Conservation (phyloP, 2,113 vertebrate genomes). For the Pantherophis guttatus region DNA sequence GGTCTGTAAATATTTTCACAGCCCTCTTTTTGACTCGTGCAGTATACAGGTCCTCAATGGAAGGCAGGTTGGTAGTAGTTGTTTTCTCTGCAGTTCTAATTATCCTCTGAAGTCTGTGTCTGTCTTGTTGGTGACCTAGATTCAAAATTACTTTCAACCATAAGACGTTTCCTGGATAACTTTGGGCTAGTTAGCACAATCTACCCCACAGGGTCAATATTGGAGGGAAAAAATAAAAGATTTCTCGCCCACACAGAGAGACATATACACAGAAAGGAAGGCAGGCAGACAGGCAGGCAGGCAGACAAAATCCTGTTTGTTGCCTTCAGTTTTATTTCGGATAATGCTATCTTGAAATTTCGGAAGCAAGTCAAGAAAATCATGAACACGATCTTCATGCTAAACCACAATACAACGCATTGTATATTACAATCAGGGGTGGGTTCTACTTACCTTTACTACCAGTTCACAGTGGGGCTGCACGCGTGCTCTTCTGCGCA, state of each 20-base stretch:
- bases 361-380: neutral
- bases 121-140: neutral
- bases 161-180: neutral
- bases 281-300: too few species aligned
- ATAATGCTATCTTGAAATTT: neutral
- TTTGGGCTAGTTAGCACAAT: neutral
- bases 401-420: neutral
- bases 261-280: too few species aligned
- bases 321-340: neutral
- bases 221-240: neutral
- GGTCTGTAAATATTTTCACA: too few species aligned
- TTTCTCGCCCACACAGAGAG: neutral
- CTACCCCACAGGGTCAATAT: neutral
- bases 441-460: too few species aligned
- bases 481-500: too few species aligned
- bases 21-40: too few species aligned
- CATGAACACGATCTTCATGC: neutral
- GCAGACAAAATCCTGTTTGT: neutral
- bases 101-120: too few species aligned
- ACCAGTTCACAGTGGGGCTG: too few species aligned
- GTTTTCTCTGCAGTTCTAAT: too few species aligned
- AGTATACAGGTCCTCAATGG: too few species aligned
- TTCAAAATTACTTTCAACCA: neutral
- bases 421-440: neutral
- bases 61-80: too few species aligned